phyloP scores from a whole-genome alignment of 1,140 invertebrate genomes.

The Lanistes nyassanus region DNA sequence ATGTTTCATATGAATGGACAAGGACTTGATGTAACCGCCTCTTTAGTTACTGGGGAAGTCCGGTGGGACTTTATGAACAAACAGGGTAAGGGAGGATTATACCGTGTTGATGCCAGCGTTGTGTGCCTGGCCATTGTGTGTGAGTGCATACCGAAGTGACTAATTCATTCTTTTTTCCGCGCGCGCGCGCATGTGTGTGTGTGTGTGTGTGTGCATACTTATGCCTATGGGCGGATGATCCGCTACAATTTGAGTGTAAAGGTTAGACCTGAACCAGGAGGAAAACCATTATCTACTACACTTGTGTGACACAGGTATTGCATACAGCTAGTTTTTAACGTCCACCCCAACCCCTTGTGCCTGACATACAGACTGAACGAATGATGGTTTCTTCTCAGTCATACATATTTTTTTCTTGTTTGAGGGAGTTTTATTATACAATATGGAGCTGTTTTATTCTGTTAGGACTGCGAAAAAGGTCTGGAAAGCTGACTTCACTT shows the following conservation, averaged over 20 bases:
- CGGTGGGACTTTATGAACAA: slow-evolving; percentile 42
- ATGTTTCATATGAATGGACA: slow-evolving; percentile 47
- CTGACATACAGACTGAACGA: not conserved
- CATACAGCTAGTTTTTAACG: too few relatives aligned
- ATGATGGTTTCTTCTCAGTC: not conserved
- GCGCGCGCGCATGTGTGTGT: slow-evolving; percentile 8
- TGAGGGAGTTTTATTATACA: too few relatives aligned
- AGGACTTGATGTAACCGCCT: slow-evolving; percentile 48
- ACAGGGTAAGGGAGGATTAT: not conserved
- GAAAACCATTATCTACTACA: too few relatives aligned
- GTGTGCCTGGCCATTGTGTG: not conserved
- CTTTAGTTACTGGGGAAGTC: slow-evolving; percentile 31
- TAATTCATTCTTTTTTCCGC: too few relatives aligned
- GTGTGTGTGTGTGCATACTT: slow-evolving; percentile 8
- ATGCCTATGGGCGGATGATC: not conserved
- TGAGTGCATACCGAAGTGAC: not conserved
- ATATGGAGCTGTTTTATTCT: too few relatives aligned
- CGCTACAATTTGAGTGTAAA: not conserved
- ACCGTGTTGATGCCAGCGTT: too few relatives aligned
- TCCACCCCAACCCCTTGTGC: too few relatives aligned
- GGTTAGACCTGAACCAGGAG: not conserved
- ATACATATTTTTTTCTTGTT: not conserved
- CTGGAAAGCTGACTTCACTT: not conserved
- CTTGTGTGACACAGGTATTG: not conserved
- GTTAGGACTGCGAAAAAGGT: too few relatives aligned